Base-by-base conservation (phyloP, 2,797 vertebrate species). In the Somateria mollissima region DNA sequence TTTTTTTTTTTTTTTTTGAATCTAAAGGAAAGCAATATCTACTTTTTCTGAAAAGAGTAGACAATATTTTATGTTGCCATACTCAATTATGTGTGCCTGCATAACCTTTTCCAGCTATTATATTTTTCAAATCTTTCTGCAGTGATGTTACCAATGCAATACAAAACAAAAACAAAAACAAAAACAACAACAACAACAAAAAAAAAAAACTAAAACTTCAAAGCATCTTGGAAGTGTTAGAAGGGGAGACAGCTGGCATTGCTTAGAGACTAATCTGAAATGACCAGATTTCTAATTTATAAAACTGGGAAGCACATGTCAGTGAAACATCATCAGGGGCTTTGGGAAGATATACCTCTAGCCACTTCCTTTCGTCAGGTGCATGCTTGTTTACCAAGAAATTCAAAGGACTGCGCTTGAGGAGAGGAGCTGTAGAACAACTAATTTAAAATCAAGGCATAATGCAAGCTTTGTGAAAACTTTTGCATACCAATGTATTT, bases 71-170 rank as follows among this genome's bases (percentile, higher is more conserved):
- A 82, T 90, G 94, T 93, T 90, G 84, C 69, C 45, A 4, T n/a
- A 85, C 76, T 95, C 96, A 94, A 66, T 94, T 95, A 78, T 1
- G 4, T 72, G 49, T 86, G 70, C 39, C 66, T 91, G 19, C 34
- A 75, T 89, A 96, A 96, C 88, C 83, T 97, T 95, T 97, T 71
- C 72, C 93, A 87, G 86, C 84, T 92, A 85, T 82, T 85, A 82
- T 15, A 72, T 65, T 92, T 92, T 95, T 95, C 64, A 79, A 30
- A 84, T 81, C 88, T 90, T 89, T 90, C 91, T 87, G 67, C 37
- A 91, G 67, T 84, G 78, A 84, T 57, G 45, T 78, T 94, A 95
- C 84, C 89, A 94, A 62, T 64, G 90, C 61, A 95, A 93, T 92
- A 70, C 65, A 79, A 64, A 81, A 64, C 82, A 53, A 28, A 13